Evolutionary conservation across 2,113 vertebrate species (phyloP), one percentile per base, ranked within the genome.

Genomic region (Tragelaphus imberbis): DNA sequence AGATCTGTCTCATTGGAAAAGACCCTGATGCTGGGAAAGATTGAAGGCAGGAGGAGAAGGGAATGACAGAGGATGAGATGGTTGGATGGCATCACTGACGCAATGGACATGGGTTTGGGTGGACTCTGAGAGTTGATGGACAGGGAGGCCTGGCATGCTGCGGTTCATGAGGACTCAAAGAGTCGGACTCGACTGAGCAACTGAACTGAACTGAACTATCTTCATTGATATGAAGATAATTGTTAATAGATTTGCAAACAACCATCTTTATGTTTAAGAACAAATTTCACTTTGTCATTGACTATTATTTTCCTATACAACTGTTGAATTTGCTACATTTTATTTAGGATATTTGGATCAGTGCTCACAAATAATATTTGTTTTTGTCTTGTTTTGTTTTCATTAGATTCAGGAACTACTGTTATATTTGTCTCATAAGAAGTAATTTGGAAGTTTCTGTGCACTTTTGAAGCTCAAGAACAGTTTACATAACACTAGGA

Each of bases 351-450:
- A 58, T 80, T 80, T 65, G 21, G 14, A 33, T 79, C 14, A 49
- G 27, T 0, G 0, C 36, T 90, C 36, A 58, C 9, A 65, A 56
- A 36, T 63, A 55, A 65, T 90, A 89, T 28, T 77, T 85, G 1
- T 51, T 90, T 93, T 56, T n/a, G 16, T 75, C 61, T 88, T 94
- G 9, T 40, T 71, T 71, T 88, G 17, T 14, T 94, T 84, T 33
- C 28, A 65, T 55, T 63, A 77, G 44, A 61, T 65, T 51, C 33
- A 91, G 14, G 49, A 80, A 33, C 36, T 84, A 91, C 15, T 84
- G 30, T 47, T 91, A 40, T 28, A n/a, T 19, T 91, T 88, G 77
- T 79, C n/a, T 92, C 63, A 80, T 68, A 84, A 77, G 19, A 84
- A 77, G 33, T 58, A 91, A 53, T 47, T 55, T 58, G 53, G 40